Evolutionary conservation across 2,888 invertebrate species (phyloP).

Genomic region (Barypeithes pellucidus): DNA sequence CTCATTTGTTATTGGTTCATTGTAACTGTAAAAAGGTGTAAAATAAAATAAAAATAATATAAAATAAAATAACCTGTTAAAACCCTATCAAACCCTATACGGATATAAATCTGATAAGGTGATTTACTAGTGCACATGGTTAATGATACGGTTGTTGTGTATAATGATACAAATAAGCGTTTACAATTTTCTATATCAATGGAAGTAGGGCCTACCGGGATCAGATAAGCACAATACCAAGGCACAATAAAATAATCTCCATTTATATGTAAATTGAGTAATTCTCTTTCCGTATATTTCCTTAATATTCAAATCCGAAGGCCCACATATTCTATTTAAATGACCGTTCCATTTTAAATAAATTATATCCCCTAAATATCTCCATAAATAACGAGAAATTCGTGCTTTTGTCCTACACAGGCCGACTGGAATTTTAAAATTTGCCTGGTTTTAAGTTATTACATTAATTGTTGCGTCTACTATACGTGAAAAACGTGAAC

Average conservation of each 20-base stretch:
- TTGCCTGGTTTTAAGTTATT: conserved; percentile 22
- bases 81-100: neutral
- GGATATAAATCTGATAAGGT: conserved; percentile 12
- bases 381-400: conserved; percentile 23
- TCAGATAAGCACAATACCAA: conserved; percentile 31
- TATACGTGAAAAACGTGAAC: conserved; percentile 19
- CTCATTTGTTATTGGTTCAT: too few relatives aligned
- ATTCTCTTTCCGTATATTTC: conserved; percentile 38
- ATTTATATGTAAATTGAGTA: conserved; percentile 47
- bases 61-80: too few relatives aligned
- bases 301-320: conserved; percentile 42
- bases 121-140: conserved; percentile 17
- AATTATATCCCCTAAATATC: conserved; percentile 28
- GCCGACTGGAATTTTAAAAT: conserved; percentile 25
- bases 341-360: conserved; percentile 38
- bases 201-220: conserved; percentile 1
- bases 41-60: too few relatives aligned
- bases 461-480: conserved; percentile 27
- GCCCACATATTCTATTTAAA: conserved; percentile 41
- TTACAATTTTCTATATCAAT: conserved; percentile 36
- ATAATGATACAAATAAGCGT: conserved; percentile 21
- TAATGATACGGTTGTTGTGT: conserved; percentile 15
- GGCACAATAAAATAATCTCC: conserved; percentile 45
- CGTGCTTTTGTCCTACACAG: conserved; percentile 24
- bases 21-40: too few relatives aligned